These are phyloP conservation scores for Anarrhichthys ocellatus DNA, from an alignment of 2,113 vertebrate genomes.

Conservation along the genomic window DNA sequence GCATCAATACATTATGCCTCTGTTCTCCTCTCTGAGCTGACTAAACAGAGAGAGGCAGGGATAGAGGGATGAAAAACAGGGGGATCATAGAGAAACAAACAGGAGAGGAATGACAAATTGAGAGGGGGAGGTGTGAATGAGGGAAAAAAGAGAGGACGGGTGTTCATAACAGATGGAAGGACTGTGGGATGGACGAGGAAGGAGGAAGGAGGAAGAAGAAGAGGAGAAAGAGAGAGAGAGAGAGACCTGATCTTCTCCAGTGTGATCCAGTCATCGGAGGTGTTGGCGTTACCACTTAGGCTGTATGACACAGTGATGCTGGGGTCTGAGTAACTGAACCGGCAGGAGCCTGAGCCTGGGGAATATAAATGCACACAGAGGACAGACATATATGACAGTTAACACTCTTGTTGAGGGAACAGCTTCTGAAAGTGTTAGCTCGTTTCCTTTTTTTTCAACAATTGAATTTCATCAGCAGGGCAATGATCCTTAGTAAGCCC, in stretches of 20 bases:
- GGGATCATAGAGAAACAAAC: conserved; percentile 46
- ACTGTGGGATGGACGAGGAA: conserved; percentile 55
- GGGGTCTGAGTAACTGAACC: conserved; percentile 96
- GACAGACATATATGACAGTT: conserved; percentile 23
- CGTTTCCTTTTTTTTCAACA: conserved; percentile 27
- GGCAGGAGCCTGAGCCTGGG: conserved; percentile 94
- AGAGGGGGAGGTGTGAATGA: conserved; percentile 67
- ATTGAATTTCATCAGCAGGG: conserved; percentile 38
- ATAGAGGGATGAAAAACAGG: conserved; percentile 47
- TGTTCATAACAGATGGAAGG: conserved; percentile 71
- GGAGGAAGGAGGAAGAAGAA: conserved; percentile 22
- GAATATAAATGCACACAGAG: conserved; percentile 55
- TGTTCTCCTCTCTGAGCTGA: conserved; percentile 29
- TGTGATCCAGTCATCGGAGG: conserved; percentile 91
- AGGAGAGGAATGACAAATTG: conserved; percentile 58
- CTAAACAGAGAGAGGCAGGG: conserved; percentile 21
- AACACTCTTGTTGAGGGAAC: conserved; percentile 3
- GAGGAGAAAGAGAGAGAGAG: conserved; percentile 77
- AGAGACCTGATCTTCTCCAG: conserved; percentile 95
- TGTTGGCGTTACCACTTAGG: conserved; percentile 82
- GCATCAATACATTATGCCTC: conserved; percentile 10
- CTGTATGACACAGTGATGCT: conserved; percentile 92
- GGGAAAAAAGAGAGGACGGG: conserved; percentile 47
- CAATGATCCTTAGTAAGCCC: conserved; percentile 31
- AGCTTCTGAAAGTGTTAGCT: conserved; percentile 25